Percentiles rank a stretch among this genome's conserved stretches.
These are phyloP conservation scores for Smutsia temminckii DNA, from an alignment of 2,797 vertebrate species.

Conservation along the genomic window DNA sequence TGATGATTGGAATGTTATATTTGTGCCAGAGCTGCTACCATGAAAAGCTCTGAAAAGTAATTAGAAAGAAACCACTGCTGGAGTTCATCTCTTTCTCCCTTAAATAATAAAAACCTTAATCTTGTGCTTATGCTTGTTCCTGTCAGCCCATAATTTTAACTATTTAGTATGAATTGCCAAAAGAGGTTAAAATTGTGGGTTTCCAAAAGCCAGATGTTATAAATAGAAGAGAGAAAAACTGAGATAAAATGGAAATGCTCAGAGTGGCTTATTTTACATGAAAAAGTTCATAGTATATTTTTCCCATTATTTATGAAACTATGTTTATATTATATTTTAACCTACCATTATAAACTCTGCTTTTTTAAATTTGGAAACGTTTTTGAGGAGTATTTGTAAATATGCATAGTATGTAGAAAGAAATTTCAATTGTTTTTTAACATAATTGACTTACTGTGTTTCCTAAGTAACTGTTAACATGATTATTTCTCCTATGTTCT, in stretches of 20 bases:
- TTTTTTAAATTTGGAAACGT: slow-evolving; percentile 22
- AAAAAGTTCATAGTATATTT: slow-evolving; percentile 45
- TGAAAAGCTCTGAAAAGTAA: slow-evolving; percentile 73
- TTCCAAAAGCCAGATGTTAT: slow-evolving; percentile 77
- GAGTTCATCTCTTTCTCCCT: slow-evolving; percentile 52
- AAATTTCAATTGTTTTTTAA: slow-evolving; percentile 34
- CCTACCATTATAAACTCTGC: slow-evolving; percentile 26
- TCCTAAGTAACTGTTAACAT: slow-evolving; percentile 18
- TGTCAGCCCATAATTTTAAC: slow-evolving; percentile 74
- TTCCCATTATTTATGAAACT: slow-evolving; percentile 77
- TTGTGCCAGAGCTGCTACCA: slow-evolving; percentile 44
- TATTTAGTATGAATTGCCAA: slow-evolving; percentile 67
- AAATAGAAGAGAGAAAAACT: slow-evolving; percentile 82
- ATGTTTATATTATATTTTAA: slow-evolving; percentile 45
- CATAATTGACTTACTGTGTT: slow-evolving; percentile 29
- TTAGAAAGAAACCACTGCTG: slow-evolving; percentile 50
- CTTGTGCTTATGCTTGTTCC: slow-evolving; percentile 31
- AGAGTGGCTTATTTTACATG: slow-evolving; percentile 69
- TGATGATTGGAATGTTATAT: slow-evolving; percentile 61
- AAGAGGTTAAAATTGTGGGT: slow-evolving; percentile 71
- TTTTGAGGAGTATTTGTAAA: slow-evolving; percentile 33
- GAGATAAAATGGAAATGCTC: slow-evolving; percentile 79
- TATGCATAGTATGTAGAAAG: neutral
- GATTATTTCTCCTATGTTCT: slow-evolving; percentile 29
- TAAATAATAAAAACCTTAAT: slow-evolving; percentile 71